phyloP scores from a whole-genome alignment of 2,888 invertebrate genomes.

The Antheraea assamensis region DNA sequence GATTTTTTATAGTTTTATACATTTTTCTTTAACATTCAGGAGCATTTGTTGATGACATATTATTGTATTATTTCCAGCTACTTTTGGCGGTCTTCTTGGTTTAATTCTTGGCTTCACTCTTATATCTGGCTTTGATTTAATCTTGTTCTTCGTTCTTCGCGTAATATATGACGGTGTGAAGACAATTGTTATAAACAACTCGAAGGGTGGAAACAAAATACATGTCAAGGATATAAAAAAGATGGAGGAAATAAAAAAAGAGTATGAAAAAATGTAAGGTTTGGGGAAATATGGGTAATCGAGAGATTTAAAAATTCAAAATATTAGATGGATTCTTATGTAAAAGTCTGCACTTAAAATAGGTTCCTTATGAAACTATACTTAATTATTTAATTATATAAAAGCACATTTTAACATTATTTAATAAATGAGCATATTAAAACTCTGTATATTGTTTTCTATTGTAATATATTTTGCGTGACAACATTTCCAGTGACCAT shows the following conservation, averaged over 20 bases:
- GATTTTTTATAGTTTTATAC: too few relatives aligned
- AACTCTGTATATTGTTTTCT: not conserved
- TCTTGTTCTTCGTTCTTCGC: slow-evolving; percentile 83
- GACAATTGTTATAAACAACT: not conserved
- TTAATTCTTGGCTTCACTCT: slow-evolving; percentile 87
- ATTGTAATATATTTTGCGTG: not conserved
- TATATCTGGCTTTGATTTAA: slow-evolving; percentile 84
- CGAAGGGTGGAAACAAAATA: slow-evolving; percentile 23
- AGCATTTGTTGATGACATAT: too few relatives aligned
- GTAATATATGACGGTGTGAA: slow-evolving; percentile 62
- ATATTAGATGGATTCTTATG: not conserved
- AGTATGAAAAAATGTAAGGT: not conserved
- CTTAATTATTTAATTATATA: not conserved
- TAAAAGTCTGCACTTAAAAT: not conserved
- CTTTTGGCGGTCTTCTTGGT: slow-evolving; percentile 87
- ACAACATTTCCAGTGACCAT: too few relatives aligned
- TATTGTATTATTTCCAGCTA: slow-evolving; percentile 77
- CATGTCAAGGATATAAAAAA: slow-evolving; percentile 27
- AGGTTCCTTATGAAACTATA: not conserved
- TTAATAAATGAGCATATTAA: not conserved
- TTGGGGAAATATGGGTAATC: not conserved
- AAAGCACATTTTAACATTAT: not conserved
- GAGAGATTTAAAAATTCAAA: not conserved
- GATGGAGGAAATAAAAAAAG: slow-evolving; percentile 23
- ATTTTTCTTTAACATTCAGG: too few relatives aligned